Conservation (phyloP, 2,888 invertebrate species). For the Biston stratarius region DNA sequence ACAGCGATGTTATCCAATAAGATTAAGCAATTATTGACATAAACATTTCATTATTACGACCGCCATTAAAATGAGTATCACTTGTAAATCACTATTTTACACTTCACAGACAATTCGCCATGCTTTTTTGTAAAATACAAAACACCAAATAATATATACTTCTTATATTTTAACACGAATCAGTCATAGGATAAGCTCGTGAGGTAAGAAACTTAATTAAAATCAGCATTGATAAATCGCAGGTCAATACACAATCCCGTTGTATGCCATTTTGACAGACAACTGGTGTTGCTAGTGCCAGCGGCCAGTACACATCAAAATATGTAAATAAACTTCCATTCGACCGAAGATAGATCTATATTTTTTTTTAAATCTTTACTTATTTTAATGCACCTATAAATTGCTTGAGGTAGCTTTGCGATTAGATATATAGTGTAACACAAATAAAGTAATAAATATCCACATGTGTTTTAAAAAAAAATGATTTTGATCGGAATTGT, state of each 20-base stretch:
- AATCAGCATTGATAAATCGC: slow-evolving; percentile 29
- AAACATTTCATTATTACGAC: slow-evolving; percentile 70
- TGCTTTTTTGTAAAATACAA: slow-evolving; percentile 37
- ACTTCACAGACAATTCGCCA: slow-evolving; percentile 51
- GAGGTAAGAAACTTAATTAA: slow-evolving; percentile 34
- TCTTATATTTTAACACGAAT: slow-evolving; percentile 64
- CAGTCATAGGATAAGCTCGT: slow-evolving; percentile 72
- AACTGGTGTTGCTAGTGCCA: neutral
- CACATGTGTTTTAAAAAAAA: too few relatives aligned
- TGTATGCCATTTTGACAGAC: slow-evolving; percentile 33
- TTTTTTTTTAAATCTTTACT: neutral
- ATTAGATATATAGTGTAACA: too few relatives aligned
- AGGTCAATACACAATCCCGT: slow-evolving; percentile 35
- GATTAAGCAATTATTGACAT: slow-evolving; percentile 60
- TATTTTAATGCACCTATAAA: neutral
- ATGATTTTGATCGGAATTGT: too few relatives aligned
- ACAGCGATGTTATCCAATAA: slow-evolving; percentile 58
- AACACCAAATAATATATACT: slow-evolving; percentile 55
- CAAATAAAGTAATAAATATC: too few relatives aligned
- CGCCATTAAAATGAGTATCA: slow-evolving; percentile 73
- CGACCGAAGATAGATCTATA: neutral
- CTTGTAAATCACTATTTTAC: slow-evolving; percentile 66
- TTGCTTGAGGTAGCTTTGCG: too few relatives aligned
- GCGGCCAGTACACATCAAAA: too few relatives aligned
- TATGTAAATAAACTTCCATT: too few relatives aligned